Conservation (phyloP, 2,888 invertebrate genomes). For the Platynereis dumerilii region DNA sequence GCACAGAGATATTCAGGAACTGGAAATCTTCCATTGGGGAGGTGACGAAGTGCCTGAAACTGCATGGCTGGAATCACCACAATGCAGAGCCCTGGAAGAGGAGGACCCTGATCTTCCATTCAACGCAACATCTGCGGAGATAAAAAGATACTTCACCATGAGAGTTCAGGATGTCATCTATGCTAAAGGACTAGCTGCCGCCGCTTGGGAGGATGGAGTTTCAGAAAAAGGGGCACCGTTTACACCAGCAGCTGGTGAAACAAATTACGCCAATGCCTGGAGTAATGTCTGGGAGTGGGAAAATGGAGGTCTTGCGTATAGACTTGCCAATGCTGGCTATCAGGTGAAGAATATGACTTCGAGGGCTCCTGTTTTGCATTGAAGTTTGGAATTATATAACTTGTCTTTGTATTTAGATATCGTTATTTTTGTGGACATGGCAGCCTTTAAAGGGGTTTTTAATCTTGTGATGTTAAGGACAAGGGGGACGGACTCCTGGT, state of each 20-base stretch:
- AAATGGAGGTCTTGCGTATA: slow-evolving; percentile 48
- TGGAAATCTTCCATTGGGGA: slow-evolving; percentile 51
- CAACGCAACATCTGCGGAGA: slow-evolving; percentile 21
- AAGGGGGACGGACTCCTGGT: too few species aligned
- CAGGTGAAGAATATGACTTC: slow-evolving; percentile 47
- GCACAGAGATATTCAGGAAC: slow-evolving; percentile 43
- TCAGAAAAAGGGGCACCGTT: slow-evolving; percentile 26
- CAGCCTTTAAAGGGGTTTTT: too few species aligned
- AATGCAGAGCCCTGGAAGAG: slow-evolving; percentile 39
- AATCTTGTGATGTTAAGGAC: too few species aligned
- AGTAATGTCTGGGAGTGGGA: slow-evolving; percentile 59
- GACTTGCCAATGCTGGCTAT: slow-evolving; percentile 52
- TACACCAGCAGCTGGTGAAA: slow-evolving; percentile 30
- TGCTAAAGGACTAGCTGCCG: slow-evolving; percentile 34
- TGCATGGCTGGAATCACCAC: slow-evolving; percentile 52
- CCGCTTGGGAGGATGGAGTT: slow-evolving; percentile 53
- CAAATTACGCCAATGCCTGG: slow-evolving; percentile 47
- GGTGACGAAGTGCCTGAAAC: slow-evolving; percentile 52
- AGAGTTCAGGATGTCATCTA: slow-evolving; percentile 38
- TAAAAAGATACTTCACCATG: slow-evolving; percentile 49
- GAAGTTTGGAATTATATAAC: too few species aligned
- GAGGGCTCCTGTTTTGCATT: too few species aligned
- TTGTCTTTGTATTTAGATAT: too few species aligned
- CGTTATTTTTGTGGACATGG: too few species aligned
- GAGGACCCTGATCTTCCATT: slow-evolving; percentile 14